Evolutionary conservation across 2,797 vertebrate species (phyloP).

Genomic region (Microchirus variegatus): DNA sequence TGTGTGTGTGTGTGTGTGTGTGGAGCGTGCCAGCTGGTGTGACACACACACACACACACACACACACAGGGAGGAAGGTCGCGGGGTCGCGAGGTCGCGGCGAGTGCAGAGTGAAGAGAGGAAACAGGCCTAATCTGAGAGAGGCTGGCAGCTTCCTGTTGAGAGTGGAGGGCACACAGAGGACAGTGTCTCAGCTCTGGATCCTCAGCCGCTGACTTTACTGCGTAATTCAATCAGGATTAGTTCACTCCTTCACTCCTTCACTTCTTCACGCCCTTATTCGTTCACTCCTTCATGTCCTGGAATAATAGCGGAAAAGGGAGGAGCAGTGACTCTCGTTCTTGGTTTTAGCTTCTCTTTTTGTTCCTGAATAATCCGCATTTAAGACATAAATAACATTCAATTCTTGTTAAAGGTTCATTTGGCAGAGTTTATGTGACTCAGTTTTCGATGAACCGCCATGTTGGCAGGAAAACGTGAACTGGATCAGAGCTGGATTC

Average conservation of each 20-base stretch:
- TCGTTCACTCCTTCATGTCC: conserved; percentile 61
- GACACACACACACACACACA: conserved; percentile 58
- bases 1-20: conserved; percentile 27
- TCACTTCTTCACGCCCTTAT: conserved; percentile 58
- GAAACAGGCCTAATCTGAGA: conserved; percentile 84
- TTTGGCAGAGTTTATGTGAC: too few relatives aligned
- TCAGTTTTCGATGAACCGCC: too few relatives aligned
- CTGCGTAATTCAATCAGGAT: conserved; percentile 78
- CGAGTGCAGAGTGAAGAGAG: conserved; percentile 82
- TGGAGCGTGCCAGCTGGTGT: conserved; percentile 74
- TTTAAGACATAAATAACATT: too few relatives aligned
- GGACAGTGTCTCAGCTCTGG: conserved; percentile 72
- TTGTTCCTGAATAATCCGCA: too few relatives aligned
- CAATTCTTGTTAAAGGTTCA: too few relatives aligned
- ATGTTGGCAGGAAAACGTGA: too few relatives aligned
- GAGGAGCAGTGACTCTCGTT: conserved; percentile 12
- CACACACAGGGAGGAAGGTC: conserved; percentile 72
- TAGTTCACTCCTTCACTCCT: conserved; percentile 62
- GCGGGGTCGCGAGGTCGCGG: conserved; percentile 78
- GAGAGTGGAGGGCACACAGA: conserved; percentile 78
- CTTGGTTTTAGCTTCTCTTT: not conserved
- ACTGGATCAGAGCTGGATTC: too few relatives aligned
- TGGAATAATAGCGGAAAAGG: conserved; percentile 60
- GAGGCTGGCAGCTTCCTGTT: conserved; percentile 85
- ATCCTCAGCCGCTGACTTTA: conserved; percentile 63